These are phyloP conservation scores for Liposcelis brunnea DNA, from an alignment of 2,888 invertebrate genomes.

Conservation along the genomic window DNA sequence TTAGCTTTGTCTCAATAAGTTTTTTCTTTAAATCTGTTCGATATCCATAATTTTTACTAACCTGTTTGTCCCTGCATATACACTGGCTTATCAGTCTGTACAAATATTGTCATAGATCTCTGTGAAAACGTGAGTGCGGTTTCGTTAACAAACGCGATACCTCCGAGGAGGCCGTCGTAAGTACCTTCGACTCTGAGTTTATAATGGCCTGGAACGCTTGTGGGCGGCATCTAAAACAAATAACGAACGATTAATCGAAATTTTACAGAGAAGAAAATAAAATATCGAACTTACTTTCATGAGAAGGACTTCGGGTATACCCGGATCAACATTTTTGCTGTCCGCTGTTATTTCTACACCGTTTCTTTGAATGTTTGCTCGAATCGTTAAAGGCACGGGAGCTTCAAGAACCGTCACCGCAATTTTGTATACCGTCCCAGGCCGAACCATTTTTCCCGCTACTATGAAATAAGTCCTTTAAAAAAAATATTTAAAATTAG, in stretches of 20 bases:
- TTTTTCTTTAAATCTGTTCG: no score
- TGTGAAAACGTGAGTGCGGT: slow-evolving; percentile 69
- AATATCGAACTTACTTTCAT: slow-evolving; percentile 45
- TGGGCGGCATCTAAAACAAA: slow-evolving; percentile 50
- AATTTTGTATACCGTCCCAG: slow-evolving; percentile 78
- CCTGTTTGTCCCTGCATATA: slow-evolving; percentile 84
- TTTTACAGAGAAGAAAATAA: slow-evolving; percentile 11
- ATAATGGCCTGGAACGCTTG: slow-evolving; percentile 68
- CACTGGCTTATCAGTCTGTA: slow-evolving; percentile 86
- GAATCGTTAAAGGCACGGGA: slow-evolving; percentile 61
- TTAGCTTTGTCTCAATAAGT: no score
- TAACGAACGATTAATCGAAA: slow-evolving; percentile 2
- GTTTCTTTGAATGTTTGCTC: slow-evolving; percentile 76
- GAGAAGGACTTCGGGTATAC: slow-evolving; percentile 75
- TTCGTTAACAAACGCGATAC: slow-evolving; percentile 79
- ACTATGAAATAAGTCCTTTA: slow-evolving; percentile 81
- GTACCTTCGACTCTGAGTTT: slow-evolving; percentile 67
- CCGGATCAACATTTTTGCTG: slow-evolving; percentile 62
- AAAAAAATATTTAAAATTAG: slow-evolving; percentile 16
- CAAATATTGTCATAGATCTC: slow-evolving; percentile 86
- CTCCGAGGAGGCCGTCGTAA: slow-evolving; percentile 60
- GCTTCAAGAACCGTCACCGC: slow-evolving; percentile 69
- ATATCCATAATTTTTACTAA: slow-evolving; percentile 21
- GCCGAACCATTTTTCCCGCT: slow-evolving; percentile 77
- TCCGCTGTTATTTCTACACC: slow-evolving; percentile 80